These are phyloP conservation scores for Palloptera scutellata DNA, from an alignment of 2,888 invertebrate species.

Conservation along the genomic window DNA sequence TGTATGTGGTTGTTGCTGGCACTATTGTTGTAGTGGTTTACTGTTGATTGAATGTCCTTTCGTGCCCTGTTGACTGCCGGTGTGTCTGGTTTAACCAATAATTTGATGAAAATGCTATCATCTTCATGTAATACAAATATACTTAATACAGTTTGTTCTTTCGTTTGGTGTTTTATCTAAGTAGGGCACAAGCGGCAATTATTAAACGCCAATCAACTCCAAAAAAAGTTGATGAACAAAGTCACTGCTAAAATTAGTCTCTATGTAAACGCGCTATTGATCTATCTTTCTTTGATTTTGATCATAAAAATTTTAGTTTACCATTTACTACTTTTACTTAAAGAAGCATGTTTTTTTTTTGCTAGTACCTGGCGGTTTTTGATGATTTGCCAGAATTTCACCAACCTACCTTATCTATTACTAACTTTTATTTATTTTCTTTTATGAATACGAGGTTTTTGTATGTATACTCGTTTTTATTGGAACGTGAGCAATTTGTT, in stretches of 20 bases:
- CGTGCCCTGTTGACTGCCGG: slow-evolving; percentile 24
- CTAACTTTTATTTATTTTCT: neutral
- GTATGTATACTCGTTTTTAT: slow-evolving; percentile 32
- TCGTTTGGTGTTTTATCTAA: slow-evolving; percentile 23
- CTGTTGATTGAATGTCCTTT: slow-evolving; percentile 22
- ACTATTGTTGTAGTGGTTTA: slow-evolving; percentile 14
- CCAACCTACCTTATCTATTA: neutral
- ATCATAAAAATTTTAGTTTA: too few species aligned
- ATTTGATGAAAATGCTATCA: slow-evolving; percentile 38
- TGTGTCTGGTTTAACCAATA: slow-evolving; percentile 31
- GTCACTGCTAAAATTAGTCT: too few species aligned
- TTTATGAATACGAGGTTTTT: too few species aligned
- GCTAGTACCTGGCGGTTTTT: too few species aligned
- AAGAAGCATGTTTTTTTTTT: too few species aligned
- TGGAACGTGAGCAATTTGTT: slow-evolving; percentile 62
- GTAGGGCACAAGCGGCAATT: neutral
- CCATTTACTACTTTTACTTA: too few species aligned
- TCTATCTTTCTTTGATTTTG: too few species aligned
- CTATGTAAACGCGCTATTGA: too few species aligned
- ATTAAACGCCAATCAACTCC: too few species aligned
- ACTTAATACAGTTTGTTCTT: too few species aligned
- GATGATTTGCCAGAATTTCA: neutral
- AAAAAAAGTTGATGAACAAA: too few species aligned
- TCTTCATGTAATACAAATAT: slow-evolving; percentile 7
- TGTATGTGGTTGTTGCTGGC: neutral